Base-by-base conservation (phyloP, 2,797 vertebrate genomes). In the Acipenser ruthenus region DNA sequence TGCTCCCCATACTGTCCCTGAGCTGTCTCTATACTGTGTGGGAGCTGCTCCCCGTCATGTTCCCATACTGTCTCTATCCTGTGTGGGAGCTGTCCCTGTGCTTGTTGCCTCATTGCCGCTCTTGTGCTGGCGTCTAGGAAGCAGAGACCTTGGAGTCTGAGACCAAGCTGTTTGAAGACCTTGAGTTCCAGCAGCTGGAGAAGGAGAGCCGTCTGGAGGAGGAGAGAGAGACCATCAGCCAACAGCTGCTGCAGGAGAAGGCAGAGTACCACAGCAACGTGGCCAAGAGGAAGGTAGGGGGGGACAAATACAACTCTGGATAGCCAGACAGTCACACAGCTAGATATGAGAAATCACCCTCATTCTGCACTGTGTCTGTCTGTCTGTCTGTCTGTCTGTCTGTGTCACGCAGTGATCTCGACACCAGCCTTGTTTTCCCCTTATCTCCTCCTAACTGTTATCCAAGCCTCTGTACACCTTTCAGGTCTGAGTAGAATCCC, bases 101-200 rank as follows among this genome's bases (percentile, higher is more conserved):
- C 23, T 37, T 37, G 23, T 37, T 37, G 23, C 23, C 23, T 37
- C 23, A 15, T 50, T 13, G 59, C 50, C 6, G 10, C 60, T 15
- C 48, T 52, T 53, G 65, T 67, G 70, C 48, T 69, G 53, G 69
- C 1, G 53, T 69, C 63, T 83, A 99, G 96, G 93, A 97, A 50
- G 93, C 92, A 0, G 96, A 99, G 67, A 85, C 69, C 0, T 77
- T 99, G 79, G 97, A 99, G 76, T 83, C 86, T 0, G 93, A 91
- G 76, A 89, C 90, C 6, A 97, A 95, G 74, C 92, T 93, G 70
- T 98, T 99, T 63, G 97, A 99, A 75, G 97, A 99, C 80, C 80
- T 98, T 81, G 97, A 99, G 82, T 99, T 99, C 75, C 96, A 98
- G 84, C 97, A 99, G 86, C 87, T 98, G 84, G 96, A 99, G 83